Evolutionary conservation across 1,140 invertebrate species (phyloP).

Genomic region (Drosophila pallidifrons): DNA sequence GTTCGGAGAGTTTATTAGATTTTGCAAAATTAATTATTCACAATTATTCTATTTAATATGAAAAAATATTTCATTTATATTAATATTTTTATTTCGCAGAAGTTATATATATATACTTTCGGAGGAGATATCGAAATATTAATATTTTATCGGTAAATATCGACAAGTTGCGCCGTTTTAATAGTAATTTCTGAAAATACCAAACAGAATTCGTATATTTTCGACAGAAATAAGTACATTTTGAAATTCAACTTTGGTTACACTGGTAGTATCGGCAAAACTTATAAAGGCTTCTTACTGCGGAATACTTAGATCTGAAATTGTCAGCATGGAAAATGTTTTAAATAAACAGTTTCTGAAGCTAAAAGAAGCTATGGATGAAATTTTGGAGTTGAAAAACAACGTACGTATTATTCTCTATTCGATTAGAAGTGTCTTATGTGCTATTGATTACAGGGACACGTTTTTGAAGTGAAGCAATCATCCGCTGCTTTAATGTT

Average conservation of each 20-base stretch:
- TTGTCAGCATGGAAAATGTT: conserved; percentile 53
- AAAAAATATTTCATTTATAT: conserved; percentile 9
- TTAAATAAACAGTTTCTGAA: conserved; percentile 61
- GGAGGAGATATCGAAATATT: neutral
- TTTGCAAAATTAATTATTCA: neutral
- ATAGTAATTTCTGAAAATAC: no score
- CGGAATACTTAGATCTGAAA: neutral
- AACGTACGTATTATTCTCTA: conserved; percentile 26
- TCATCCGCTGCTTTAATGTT: conserved; percentile 91
- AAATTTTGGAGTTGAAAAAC: conserved; percentile 45
- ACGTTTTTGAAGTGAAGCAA: conserved; percentile 88
- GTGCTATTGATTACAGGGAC: conserved; percentile 44
- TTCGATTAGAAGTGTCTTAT: neutral
- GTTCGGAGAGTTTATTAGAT: neutral
- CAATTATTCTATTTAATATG: neutral
- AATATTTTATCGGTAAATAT: no score
- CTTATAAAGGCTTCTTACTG: neutral
- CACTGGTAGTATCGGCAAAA: neutral
- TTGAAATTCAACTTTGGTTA: neutral
- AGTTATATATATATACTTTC: neutral
- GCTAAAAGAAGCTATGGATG: conserved; percentile 58
- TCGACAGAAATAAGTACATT: no score
- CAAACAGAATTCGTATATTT: no score
- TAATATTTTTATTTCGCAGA: neutral
- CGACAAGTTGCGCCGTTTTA: no score